These are phyloP conservation scores for Cyprinus carpio DNA, from an alignment of 2,113 vertebrate species.

Conservation along the genomic window DNA sequence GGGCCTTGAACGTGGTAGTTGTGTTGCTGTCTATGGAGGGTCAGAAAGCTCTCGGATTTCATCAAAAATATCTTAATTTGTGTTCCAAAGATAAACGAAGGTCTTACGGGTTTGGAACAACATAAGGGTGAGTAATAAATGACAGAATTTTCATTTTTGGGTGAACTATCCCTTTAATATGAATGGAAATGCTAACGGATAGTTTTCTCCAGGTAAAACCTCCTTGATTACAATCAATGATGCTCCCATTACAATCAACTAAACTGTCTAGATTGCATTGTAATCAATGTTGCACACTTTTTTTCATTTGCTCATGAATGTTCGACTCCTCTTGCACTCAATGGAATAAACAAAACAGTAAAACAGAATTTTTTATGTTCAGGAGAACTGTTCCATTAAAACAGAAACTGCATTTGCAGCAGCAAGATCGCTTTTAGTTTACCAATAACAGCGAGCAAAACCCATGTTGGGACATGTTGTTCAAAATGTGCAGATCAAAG, in stretches of 20 bases:
- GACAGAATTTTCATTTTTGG: not conserved
- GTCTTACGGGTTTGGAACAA: too few species aligned
- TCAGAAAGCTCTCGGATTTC: not conserved
- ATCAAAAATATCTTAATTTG: not conserved
- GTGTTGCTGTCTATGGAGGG: too few species aligned
- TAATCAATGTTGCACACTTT: not conserved
- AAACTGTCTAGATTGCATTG: constrained; percentile 3
- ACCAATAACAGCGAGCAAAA: constrained; percentile 19
- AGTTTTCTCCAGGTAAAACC: constrained; percentile 12
- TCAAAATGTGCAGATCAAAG: constrained; percentile 39
- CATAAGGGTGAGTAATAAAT: not conserved
- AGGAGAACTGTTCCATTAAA: not conserved
- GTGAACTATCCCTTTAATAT: not conserved
- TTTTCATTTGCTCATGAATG: not conserved
- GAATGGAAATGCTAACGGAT: not conserved
- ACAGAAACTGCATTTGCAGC: constrained; percentile 12
- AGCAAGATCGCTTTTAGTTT: constrained; percentile 9
- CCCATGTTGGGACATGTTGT: constrained; percentile 25
- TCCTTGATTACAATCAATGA: constrained; percentile 27
- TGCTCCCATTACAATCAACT: constrained; percentile 15
- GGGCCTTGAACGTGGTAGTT: too few species aligned
- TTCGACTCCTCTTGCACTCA: not conserved
- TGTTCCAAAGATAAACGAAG: not conserved
- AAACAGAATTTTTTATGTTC: not conserved
- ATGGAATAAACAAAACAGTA: not conserved